Base-by-base conservation (phyloP, 2,888 invertebrate genomes). In the Apamea sordens region DNA sequence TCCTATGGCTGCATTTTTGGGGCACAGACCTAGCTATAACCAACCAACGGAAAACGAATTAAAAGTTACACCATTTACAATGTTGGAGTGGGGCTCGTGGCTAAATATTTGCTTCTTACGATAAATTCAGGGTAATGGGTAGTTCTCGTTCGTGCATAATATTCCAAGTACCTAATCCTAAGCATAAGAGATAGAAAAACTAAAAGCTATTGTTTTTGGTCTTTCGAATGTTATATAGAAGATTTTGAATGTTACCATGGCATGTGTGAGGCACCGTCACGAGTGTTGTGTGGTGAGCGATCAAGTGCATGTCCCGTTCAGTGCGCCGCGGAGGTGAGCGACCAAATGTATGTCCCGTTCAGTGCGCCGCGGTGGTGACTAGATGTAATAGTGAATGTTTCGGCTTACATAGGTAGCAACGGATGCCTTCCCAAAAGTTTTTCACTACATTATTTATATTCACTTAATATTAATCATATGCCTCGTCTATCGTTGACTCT, bases 401-500 rank as follows among this genome's bases (percentile, higher is more conserved):
- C 76, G 69, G 86, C 89, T 86, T 76, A 84, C 82, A 87, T 89
- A 85, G 83, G 84, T 89, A 87, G 86, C 87, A 77, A 85, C 61
- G 76, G 82, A 86, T 80, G 81, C 82, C 85, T 86, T 84, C 65
- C 67, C 71, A 84, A 83, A 85, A 84, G 76, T 81, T 86, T 80
- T 80, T 78, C 74, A 82, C 80, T 74, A 77, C 79, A 81, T 82
- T 84, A 88, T 85, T 83, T 89, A 84, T 84, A 83, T 83, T 68
- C 75, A 65, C 59, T n/a, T 78, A 75, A 79, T 82, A 64, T 70
- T 69, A 79, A 74, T 69, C 56, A 73, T n/a, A 77, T 61, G 76
- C 63, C 78, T 86, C 73, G 79, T 71, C 67, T 70, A 41, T 76
- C 32, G 44, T 36, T 67, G 67, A 74, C 53, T 74, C 28, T n/a